Conservation (phyloP, 2,113 vertebrate genomes). For the Pipa parva region DNA sequence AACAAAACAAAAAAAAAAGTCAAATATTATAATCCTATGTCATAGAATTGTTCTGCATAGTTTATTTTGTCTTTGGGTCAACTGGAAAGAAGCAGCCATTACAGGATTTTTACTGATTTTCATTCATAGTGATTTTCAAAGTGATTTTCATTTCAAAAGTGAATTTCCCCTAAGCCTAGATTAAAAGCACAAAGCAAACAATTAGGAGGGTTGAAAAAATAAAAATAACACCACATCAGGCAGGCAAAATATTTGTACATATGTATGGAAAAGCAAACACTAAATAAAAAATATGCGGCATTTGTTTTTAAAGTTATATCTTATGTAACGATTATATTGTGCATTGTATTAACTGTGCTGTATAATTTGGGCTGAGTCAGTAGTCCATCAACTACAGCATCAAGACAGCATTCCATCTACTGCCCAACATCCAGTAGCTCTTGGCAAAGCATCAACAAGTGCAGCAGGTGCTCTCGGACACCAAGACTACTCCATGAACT, state of each 20-base stretch:
- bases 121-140: not conserved
- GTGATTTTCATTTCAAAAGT: conserved; percentile 1
- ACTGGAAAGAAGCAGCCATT: conserved; percentile 25
- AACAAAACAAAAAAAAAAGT: not conserved
- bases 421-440: conserved; percentile 45
- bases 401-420: conserved; percentile 46
- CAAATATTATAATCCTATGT: not conserved
- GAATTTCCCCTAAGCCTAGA: conserved; percentile 49
- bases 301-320: conserved; percentile 42
- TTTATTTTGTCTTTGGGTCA: conserved; percentile 36
- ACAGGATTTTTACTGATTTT: conserved; percentile 10
- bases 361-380: conserved; percentile 50
- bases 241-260: conserved; percentile 54
- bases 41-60: conserved; percentile 34
- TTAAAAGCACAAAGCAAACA: conserved; percentile 55
- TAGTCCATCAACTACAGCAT: conserved; percentile 49
- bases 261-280: conserved; percentile 51
- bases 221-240: conserved; percentile 53
- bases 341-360: conserved; percentile 45
- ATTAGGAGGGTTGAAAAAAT: conserved; percentile 44
- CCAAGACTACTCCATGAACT: conserved; percentile 4
- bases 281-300: conserved; percentile 49
- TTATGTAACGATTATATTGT: conserved; percentile 45
- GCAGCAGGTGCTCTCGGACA: conserved; percentile 31
- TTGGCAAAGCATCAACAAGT: conserved; percentile 47